These are phyloP conservation scores for Sminthopsis crassicaudata DNA, from an alignment of 2,113 vertebrate species.

Conservation along the genomic window DNA sequence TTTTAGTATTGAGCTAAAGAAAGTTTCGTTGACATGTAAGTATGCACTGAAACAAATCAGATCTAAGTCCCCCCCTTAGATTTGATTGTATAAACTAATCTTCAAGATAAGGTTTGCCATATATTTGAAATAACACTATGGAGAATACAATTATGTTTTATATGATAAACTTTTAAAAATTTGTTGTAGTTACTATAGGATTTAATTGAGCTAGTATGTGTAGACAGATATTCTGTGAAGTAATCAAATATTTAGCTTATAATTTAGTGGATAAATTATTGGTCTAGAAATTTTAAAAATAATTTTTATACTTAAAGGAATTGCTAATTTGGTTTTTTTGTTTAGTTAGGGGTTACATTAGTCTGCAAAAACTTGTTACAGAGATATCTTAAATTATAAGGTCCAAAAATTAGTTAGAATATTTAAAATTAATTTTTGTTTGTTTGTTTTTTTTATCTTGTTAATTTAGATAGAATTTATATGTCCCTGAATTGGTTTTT, in stretches of 20 bases:
- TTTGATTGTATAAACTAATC: neutral
- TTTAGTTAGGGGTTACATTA: conserved; percentile 25
- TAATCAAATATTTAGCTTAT: neutral
- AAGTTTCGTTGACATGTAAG: neutral
- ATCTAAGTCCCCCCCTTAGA: neutral
- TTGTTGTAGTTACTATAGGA: neutral
- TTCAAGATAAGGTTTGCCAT: neutral
- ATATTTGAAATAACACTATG: neutral
- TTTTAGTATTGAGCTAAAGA: neutral
- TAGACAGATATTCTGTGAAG: neutral
- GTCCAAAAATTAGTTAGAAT: conserved; percentile 27
- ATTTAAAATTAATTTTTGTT: too few relatives aligned
- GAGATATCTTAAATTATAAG: neutral
- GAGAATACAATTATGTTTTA: neutral
- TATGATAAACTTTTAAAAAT: neutral
- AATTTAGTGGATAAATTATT: neutral
- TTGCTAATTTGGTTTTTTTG: conserved; percentile 1
- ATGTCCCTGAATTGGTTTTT: conserved; percentile 40
- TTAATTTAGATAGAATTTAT: conserved; percentile 33
- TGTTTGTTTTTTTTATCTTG: conserved; percentile 39
- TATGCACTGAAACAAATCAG: too few relatives aligned
- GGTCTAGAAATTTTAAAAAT: neutral
- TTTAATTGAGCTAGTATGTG: neutral
- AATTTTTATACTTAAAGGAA: neutral
- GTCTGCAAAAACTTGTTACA: conserved; percentile 35